These are phyloP conservation scores for Oostethus manadensis DNA, from an alignment of 2,113 vertebrate species.

Conservation along the genomic window DNA sequence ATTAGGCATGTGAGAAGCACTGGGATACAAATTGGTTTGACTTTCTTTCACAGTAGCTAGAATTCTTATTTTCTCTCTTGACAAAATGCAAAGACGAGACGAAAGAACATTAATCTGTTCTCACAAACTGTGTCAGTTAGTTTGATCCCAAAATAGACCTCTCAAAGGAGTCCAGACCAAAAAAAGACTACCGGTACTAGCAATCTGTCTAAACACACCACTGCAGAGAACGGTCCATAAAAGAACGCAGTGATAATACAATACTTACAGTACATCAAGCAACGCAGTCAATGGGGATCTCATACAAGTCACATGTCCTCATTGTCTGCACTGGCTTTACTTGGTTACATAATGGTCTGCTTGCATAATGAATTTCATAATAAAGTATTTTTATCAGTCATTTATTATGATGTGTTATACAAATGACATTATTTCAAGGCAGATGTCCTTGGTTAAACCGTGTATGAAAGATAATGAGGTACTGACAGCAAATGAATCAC, in stretches of 20 bases:
- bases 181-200: background rate
- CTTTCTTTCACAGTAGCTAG: no score
- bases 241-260: background rate
- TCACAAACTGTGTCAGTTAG: constrained; percentile 26
- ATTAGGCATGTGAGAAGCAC: background rate
- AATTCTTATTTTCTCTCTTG: no score
- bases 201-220: background rate
- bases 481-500: no score
- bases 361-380: background rate
- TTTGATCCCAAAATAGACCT: constrained; percentile 26
- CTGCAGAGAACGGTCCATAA: background rate
- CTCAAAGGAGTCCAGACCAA: constrained; percentile 10
- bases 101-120: background rate
- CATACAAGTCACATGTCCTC: background rate
- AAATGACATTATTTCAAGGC: background rate
- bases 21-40: background rate
- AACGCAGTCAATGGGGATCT: background rate
- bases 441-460: no score
- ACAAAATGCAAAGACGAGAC: no score
- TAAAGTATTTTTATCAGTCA: background rate
- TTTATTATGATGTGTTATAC: background rate
- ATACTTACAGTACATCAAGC: background rate
- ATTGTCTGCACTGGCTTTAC: background rate
- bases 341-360: background rate
- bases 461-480: no score